Evolutionary conservation across 2,888 invertebrate species (phyloP).

Genomic region (Meandrusa payeni): DNA sequence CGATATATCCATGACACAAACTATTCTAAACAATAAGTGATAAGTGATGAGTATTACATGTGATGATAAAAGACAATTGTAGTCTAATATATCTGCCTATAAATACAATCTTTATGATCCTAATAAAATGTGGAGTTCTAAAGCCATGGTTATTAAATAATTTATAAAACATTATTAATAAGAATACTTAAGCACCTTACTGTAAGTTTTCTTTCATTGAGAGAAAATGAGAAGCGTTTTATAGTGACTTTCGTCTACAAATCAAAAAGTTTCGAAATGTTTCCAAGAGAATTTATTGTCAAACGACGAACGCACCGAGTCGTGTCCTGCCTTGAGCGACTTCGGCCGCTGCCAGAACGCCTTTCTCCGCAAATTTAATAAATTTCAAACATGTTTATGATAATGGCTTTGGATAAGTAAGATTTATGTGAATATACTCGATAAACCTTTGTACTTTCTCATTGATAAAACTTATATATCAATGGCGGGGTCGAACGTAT

Average conservation of each 20-base stretch:
- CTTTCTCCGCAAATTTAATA: constrained; percentile 22
- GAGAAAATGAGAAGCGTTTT: not conserved
- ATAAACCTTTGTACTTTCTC: constrained; percentile 5
- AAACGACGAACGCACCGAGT: constrained; percentile 12
- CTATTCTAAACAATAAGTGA: too few species aligned
- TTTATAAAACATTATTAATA: too few species aligned
- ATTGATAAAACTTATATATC: too few species aligned
- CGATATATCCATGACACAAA: too few species aligned
- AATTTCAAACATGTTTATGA: constrained; percentile 21
- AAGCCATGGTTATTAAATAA: too few species aligned
- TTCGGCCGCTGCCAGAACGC: constrained; percentile 11
- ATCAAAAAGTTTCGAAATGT: constrained; percentile 14
- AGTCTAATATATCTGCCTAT: too few species aligned
- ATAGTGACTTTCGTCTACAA: constrained; percentile 9
- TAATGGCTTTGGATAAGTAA: constrained; percentile 11
- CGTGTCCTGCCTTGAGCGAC: constrained; percentile 22
- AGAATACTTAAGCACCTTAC: too few species aligned
- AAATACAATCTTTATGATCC: too few species aligned
- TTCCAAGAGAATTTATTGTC: constrained; percentile 15
- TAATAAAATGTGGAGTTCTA: too few species aligned
- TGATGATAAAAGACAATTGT: too few species aligned
- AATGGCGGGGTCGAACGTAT: too few species aligned
- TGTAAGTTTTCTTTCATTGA: not conserved
- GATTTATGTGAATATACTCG: constrained; percentile 13
- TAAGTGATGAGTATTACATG: too few species aligned